Conservation (phyloP, 2,888 invertebrate genomes). For the Polydrusus pterygomalis region DNA sequence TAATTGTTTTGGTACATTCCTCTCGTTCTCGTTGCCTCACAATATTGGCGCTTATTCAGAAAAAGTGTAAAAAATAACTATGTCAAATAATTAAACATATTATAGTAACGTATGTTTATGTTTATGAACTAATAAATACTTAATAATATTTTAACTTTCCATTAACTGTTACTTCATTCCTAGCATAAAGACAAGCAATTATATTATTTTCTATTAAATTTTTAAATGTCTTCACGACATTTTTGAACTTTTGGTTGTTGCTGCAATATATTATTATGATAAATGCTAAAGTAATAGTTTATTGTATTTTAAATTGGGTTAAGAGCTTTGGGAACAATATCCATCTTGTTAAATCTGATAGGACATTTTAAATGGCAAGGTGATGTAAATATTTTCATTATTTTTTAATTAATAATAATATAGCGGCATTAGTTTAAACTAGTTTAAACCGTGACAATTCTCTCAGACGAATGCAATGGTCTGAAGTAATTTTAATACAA, state of each 20-base stretch:
- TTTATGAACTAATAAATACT: no score
- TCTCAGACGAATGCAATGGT: no score
- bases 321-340: not conserved
- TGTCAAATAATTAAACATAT: no score
- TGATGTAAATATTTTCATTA: not conserved
- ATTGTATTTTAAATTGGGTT: constrained; percentile 10
- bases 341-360: not conserved
- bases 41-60: no score
- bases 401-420: not conserved
- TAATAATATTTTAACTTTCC: not conserved
- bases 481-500: no score
- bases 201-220: not conserved
- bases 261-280: not conserved
- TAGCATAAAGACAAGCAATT: not conserved
- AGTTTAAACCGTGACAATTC: no score
- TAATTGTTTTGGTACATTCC: no score
- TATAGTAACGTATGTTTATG: no score
- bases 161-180: not conserved
- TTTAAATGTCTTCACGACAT: not conserved
- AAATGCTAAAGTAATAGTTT: constrained; percentile 4
- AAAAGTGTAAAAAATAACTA: no score
- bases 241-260: constrained; percentile 16
- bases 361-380: not conserved
- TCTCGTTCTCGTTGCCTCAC: no score
- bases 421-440: not conserved